A percentile compares a stretch with the other conserved stretches of the same genome.
Evolutionary conservation across 2,888 invertebrate genomes (phyloP).

Genomic region (Criorhina ranunculi): DNA sequence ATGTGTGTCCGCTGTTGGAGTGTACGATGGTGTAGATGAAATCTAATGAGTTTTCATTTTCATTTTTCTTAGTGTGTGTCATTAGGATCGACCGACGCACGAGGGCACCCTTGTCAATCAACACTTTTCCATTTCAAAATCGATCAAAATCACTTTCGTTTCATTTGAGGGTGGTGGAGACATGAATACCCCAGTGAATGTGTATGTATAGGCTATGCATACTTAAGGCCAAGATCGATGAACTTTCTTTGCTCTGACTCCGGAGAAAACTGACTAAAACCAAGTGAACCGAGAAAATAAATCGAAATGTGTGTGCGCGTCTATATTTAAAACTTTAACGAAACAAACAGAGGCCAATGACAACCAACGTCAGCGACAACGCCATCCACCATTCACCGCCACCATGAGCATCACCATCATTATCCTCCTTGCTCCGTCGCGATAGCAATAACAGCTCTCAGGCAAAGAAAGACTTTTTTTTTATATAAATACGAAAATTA

Average conservation of each 20-base stretch:
- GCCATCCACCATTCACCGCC: conserved; percentile 53
- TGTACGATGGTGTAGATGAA: conserved; percentile 43
- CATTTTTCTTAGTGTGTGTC: conserved; percentile 44
- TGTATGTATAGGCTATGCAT: not conserved
- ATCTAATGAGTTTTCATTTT: conserved; percentile 71
- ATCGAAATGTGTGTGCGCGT: conserved; percentile 56
- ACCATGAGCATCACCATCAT: conserved; percentile 54
- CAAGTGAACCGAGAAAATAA: conserved; percentile 65
- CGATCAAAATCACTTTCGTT: conserved; percentile 65
- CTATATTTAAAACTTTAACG: conserved; percentile 75
- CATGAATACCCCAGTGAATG: conserved; percentile 11
- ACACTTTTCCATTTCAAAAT: conserved; percentile 72
- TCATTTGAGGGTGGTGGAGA: conserved; percentile 3
- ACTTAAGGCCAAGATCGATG: conserved; percentile 66
- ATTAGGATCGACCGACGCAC: conserved; percentile 50
- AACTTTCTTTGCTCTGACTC: conserved; percentile 60
- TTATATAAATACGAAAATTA: conserved; percentile 68
- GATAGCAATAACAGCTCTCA: conserved; percentile 50
- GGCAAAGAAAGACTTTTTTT: conserved; percentile 49
- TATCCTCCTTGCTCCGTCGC: conserved; percentile 45
- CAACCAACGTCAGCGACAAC: conserved; percentile 73
- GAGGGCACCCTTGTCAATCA: conserved; percentile 71
- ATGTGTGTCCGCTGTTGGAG: conserved; percentile 9
- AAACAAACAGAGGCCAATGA: conserved; percentile 76
- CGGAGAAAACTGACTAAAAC: conserved; percentile 43